Percentiles rank a stretch among this genome's conserved stretches.
Evolutionary conservation across 2,113 vertebrate species (phyloP).

Genomic region (Nyctereutes procyonoides): DNA sequence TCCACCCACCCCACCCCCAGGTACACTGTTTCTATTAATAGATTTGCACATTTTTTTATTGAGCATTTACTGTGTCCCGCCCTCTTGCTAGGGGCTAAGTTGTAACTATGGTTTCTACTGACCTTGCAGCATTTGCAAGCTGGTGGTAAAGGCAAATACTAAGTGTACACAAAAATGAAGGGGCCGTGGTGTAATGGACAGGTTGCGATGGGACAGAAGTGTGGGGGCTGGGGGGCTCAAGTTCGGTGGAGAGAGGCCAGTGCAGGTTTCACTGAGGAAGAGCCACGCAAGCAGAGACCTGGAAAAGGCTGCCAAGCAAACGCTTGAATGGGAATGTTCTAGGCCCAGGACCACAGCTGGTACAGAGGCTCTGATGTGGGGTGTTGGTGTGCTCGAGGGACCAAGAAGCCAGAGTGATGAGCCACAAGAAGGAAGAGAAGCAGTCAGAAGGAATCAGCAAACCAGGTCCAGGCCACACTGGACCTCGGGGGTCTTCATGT

Average conservation of each 20-base stretch:
- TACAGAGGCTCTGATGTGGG: background rate
- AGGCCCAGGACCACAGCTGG: background rate
- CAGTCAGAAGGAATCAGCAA: background rate
- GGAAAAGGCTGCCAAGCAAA: background rate
- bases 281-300: too few relatives aligned
- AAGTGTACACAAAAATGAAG: background rate
- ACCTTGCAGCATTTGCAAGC: background rate
- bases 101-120: background rate
- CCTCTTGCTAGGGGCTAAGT: background rate
- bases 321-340: background rate
- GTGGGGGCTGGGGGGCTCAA: fast-evolving
- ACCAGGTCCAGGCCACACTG: fast-evolving
- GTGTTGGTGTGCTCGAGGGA: background rate
- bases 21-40: background rate
- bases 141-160: background rate
- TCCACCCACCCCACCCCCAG: background rate
- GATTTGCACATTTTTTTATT: background rate
- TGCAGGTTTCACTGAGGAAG: background rate
- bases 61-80: background rate
- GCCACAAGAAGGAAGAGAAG: background rate
- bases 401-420: background rate
- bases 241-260: background rate
- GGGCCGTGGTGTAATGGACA: background rate
- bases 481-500: fast-evolving
- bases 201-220: background rate